phyloP scores from a whole-genome alignment of 2,797 vertebrate genomes.

The Cirrhinus molitorella region DNA sequence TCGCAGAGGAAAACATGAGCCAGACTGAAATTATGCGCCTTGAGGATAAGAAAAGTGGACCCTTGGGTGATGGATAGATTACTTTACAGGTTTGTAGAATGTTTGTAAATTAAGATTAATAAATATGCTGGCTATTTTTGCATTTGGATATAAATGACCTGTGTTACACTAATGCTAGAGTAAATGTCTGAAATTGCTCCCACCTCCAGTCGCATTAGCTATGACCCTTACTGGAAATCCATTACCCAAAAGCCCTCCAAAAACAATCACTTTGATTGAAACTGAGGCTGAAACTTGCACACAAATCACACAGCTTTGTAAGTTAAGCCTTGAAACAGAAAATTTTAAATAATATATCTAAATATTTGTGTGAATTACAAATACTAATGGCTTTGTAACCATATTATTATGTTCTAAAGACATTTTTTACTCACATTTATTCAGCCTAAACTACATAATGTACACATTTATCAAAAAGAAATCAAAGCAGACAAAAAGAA shows the following conservation, averaged over 20 bases:
- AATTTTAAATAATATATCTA: not conserved
- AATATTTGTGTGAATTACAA: not conserved
- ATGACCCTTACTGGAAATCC: not conserved
- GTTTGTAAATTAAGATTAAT: not conserved
- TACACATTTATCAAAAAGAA: not conserved
- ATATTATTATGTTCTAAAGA: not conserved
- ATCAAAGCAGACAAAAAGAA: not conserved
- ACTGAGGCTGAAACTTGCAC: not conserved
- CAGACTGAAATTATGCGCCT: not conserved
- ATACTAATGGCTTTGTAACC: not conserved
- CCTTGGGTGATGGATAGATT: conserved; percentile 13
- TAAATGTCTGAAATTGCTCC: conserved; percentile 1
- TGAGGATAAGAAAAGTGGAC: conserved; percentile 12
- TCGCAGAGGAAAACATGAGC: not conserved
- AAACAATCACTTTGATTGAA: conserved; percentile 3
- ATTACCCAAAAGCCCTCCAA: not conserved
- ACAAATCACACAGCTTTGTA: not conserved
- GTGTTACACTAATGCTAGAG: not conserved
- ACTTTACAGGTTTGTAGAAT: not conserved
- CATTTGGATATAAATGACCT: conserved; percentile 29
- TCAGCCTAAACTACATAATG: not conserved
- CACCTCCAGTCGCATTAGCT: not conserved
- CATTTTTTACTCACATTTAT: not conserved
- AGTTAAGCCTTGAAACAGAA: not conserved
- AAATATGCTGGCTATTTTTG: not conserved